Percentiles rank a stretch among this genome's conserved stretches.
Evolutionary conservation across 2,113 vertebrate species (phyloP).

Genomic region (Silurus glanis): DNA sequence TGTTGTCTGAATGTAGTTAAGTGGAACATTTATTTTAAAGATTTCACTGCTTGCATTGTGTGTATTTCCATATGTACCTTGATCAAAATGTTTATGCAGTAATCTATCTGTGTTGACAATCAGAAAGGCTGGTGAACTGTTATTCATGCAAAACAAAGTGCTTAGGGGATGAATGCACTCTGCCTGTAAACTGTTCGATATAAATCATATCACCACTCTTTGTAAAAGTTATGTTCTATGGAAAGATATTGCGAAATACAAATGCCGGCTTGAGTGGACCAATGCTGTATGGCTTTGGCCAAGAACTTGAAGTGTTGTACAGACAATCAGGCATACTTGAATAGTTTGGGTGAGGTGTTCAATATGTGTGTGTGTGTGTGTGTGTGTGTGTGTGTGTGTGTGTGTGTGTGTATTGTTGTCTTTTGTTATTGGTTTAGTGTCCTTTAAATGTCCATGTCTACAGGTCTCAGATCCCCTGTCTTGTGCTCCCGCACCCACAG

Average conservation of each 20-base stretch:
- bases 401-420: conserved; percentile 1
- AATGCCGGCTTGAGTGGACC: conserved; percentile 28
- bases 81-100: not conserved
- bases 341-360: conserved; percentile 22
- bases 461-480: conserved; percentile 89
- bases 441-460: conserved; percentile 94
- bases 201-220: conserved; percentile 7
- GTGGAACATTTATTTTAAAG: not conserved
- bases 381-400: conserved; percentile 25
- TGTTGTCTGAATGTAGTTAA: conserved; percentile 10
- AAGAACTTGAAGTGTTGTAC: conserved; percentile 43
- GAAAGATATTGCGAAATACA: conserved; percentile 9
- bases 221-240: not conserved
- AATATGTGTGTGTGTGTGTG: not conserved
- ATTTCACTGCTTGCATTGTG: conserved; percentile 22
- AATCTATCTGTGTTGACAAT: conserved; percentile 2
- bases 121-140: not conserved
- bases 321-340: conserved; percentile 41
- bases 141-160: conserved; percentile 26
- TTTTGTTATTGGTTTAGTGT: conserved; percentile 43
- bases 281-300: conserved; percentile 52
- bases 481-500: conserved; percentile 97
- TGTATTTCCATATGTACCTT: not conserved
- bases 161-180: not conserved
- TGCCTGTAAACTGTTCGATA: not conserved